These are phyloP conservation scores for Notoglanidium macrostoma DNA, from an alignment of 2,797 vertebrate species.

Conservation along the genomic window DNA sequence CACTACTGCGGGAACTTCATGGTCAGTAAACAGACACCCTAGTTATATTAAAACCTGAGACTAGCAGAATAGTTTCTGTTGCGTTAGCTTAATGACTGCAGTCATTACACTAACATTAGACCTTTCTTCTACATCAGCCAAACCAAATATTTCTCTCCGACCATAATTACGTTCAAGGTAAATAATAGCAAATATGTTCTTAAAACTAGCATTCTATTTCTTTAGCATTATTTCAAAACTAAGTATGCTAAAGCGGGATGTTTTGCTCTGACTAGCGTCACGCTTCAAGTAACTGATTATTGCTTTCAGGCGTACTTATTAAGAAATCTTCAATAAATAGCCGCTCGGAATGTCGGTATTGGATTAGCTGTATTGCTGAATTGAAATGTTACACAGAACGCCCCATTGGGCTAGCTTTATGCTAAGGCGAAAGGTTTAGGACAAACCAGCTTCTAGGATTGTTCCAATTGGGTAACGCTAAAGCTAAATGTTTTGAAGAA, in stretches of 20 bases:
- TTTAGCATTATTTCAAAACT: neutral
- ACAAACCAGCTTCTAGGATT: neutral
- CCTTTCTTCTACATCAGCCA: neutral
- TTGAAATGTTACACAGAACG: neutral
- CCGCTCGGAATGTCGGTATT: neutral
- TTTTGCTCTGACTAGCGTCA: neutral
- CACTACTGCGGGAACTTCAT: neutral
- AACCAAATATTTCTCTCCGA: neutral
- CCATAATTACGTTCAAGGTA: neutral
- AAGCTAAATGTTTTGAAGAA: neutral
- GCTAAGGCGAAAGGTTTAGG: neutral
- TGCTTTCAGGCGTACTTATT: neutral
- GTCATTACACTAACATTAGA: neutral
- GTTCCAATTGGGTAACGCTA: neutral
- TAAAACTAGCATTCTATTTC: neutral
- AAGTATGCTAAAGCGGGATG: neutral
- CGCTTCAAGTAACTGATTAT: neutral
- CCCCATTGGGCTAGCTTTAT: neutral
- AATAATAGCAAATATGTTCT: neutral
- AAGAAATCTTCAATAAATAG: neutral
- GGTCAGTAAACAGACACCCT: neutral
- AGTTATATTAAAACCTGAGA: neutral
- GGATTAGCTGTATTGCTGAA: neutral
- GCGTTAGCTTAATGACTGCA: neutral
- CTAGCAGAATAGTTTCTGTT: neutral